Evolutionary conservation across 1,140 invertebrate genomes (phyloP).

Genomic region (Ganaspis sp.): DNA sequence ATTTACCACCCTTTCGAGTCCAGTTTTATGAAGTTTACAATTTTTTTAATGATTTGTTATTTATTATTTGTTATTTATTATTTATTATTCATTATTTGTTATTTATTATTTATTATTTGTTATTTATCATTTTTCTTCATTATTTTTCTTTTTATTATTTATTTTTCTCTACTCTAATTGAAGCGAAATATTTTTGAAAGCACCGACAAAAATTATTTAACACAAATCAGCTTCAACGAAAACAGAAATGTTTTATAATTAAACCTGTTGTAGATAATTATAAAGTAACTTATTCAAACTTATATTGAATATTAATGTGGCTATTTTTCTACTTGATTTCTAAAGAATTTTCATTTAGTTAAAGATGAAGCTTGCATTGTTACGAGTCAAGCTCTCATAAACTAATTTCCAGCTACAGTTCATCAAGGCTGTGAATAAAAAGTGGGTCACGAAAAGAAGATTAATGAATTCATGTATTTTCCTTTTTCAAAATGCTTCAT

Average conservation of each 20-base stretch:
- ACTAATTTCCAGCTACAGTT: slow-evolving; percentile 1
- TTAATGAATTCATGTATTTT: neutral
- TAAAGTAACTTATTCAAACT: neutral
- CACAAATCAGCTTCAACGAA: no score
- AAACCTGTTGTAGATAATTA: neutral
- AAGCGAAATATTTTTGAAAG: no score
- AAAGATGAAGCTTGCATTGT: neutral
- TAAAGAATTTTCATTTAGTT: neutral
- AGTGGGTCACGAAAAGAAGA: slow-evolving; percentile 4
- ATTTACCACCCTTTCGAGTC: no score
- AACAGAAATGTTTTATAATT: neutral
- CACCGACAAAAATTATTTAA: no score
- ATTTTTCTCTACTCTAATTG: no score
- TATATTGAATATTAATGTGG: neutral
- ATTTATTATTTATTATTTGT: no score
- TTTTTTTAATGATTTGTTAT: no score
- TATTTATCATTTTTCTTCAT: no score
- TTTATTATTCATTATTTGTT: no score
- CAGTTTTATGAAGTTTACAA: no score
- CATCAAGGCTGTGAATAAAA: neutral
- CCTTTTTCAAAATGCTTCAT: neutral
- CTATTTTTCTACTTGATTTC: slow-evolving; percentile 6
- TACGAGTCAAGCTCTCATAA: slow-evolving; percentile 1
- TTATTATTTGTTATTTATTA: no score
- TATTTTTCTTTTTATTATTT: no score